phyloP scores from a whole-genome alignment of 1,140 invertebrate species.

The Tetranychus cinnabarinus region DNA sequence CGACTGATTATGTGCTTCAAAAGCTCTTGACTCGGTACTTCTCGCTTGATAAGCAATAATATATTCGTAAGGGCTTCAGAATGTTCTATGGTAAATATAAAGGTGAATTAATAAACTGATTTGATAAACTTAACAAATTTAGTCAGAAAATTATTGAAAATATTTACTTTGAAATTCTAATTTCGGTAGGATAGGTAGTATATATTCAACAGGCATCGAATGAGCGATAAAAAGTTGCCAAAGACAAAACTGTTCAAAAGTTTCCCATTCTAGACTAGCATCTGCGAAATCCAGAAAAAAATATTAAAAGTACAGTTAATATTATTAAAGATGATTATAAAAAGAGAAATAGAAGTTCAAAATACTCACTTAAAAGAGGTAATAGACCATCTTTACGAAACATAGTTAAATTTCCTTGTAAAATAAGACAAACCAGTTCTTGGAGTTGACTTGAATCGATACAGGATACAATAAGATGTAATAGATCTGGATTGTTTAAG shows the following conservation, averaged over 20 bases:
- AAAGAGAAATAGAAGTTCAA: constrained; percentile 19
- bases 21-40: constrained; percentile 62
- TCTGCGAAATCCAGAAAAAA: constrained; percentile 29
- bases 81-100: constrained; percentile 34
- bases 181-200: constrained; percentile 67
- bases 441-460: constrained; percentile 63
- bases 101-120: neutral
- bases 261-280: constrained; percentile 76
- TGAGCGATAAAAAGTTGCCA: constrained; percentile 86
- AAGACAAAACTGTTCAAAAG: constrained; percentile 82
- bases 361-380: constrained; percentile 18
- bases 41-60: constrained; percentile 66
- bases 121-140: neutral
- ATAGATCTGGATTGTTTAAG: constrained; percentile 55
- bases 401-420: constrained; percentile 48
- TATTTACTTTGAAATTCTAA: constrained; percentile 38
- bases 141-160: neutral
- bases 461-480: constrained; percentile 62
- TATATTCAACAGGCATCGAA: constrained; percentile 63
- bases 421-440: constrained; percentile 61
- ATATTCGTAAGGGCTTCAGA: constrained; percentile 78
- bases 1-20: constrained; percentile 56
- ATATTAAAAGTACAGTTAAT: neutral
- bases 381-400: constrained; percentile 27
- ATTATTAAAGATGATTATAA: neutral